Conservation (phyloP, 30 jellyfish, hydroid and myxozoan genomes). For the Sanderia malayensis region DNA sequence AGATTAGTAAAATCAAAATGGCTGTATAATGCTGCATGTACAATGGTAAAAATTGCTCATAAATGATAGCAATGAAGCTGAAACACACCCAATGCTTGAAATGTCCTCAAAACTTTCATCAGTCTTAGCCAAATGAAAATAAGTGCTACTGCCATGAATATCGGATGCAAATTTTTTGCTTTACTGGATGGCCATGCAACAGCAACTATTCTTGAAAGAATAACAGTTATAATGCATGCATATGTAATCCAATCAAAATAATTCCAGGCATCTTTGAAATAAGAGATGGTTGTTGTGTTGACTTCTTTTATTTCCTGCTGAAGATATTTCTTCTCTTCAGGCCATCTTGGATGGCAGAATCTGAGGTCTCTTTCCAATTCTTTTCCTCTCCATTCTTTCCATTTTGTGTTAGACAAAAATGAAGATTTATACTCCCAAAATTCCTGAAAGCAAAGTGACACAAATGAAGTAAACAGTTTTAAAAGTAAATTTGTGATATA, state of each 20-base stretch:
- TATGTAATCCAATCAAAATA: conserved; percentile 89
- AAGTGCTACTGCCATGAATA: conserved; percentile 77
- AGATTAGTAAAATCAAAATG: too few relatives aligned
- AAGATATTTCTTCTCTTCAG: conserved; percentile 83
- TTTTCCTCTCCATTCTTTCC: conserved; percentile 74
- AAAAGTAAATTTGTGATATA: too few relatives aligned
- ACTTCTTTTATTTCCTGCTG: conserved; percentile 75
- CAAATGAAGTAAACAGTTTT: too few relatives aligned
- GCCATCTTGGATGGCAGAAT: conserved; percentile 97
- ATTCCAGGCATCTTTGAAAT: conserved; percentile 90
- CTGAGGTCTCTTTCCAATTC: conserved; percentile 76
- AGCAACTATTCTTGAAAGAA: conserved; percentile 63
- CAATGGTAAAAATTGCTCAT: too few relatives aligned
- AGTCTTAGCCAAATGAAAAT: conserved; percentile 84
- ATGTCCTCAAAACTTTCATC: conserved; percentile 78
- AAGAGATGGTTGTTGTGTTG: conserved; percentile 51
- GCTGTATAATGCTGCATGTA: too few relatives aligned
- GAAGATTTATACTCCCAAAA: conserved; percentile 85
- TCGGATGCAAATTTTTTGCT: conserved; percentile 69
- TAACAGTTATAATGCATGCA: conserved; percentile 73
- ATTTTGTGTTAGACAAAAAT: conserved; percentile 43
- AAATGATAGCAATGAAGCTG: too few relatives aligned
- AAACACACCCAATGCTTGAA: conserved; percentile 79
- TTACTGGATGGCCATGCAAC: conserved; percentile 40
- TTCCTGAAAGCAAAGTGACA: conserved; percentile 52